phyloP scores from a whole-genome alignment of 1,140 invertebrate genomes.

The Radopholus similis region DNA sequence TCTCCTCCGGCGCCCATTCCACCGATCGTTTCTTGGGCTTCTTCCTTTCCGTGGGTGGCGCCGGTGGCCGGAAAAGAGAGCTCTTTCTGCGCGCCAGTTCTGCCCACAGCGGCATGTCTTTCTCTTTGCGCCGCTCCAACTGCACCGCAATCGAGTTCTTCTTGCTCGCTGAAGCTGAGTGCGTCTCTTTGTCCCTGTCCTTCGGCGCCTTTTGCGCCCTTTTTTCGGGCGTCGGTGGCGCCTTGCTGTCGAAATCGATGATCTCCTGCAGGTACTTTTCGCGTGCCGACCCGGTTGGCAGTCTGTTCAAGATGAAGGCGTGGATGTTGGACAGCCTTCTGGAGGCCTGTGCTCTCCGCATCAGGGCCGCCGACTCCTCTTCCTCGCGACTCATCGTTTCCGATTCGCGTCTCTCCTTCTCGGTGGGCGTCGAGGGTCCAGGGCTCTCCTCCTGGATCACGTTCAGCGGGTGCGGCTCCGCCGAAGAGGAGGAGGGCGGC shows the following conservation, averaged over 20 bases:
- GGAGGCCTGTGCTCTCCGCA: background rate
- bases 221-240: background rate
- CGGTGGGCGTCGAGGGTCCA: background rate
- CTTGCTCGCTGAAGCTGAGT: no score
- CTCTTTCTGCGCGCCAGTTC: no score
- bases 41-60: no score
- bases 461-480: background rate
- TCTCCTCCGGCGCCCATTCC: no score
- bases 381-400: background rate
- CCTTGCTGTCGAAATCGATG: conserved; percentile 43
- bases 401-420: background rate
- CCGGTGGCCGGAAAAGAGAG: no score
- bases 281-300: conserved; percentile 39
- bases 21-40: no score
- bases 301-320: conserved; percentile 40
- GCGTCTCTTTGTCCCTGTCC: background rate
- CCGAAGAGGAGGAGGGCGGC: background rate
- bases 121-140: no score
- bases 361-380: background rate
- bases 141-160: no score
- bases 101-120: no score
- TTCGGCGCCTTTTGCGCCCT: background rate
- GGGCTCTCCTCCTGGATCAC: background rate
- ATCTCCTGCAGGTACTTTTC: conserved; percentile 46
- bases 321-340: conserved; percentile 6